These are phyloP conservation scores for Sinocyclocheilus anshuiensis DNA, from an alignment of 2,113 vertebrate species.

Conservation along the genomic window DNA sequence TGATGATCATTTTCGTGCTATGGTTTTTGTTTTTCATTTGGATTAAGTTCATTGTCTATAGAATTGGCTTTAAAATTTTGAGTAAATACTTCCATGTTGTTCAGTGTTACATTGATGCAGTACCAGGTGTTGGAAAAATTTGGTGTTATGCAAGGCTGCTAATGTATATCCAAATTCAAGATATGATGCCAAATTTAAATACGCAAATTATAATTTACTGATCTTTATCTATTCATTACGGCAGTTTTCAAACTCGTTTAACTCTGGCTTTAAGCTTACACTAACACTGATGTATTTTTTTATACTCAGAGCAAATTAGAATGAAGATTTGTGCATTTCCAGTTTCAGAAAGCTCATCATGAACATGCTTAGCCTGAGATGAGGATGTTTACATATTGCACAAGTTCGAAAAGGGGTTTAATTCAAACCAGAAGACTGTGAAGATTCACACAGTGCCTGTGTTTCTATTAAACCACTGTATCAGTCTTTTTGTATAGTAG, in stretches of 20 bases:
- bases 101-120: not conserved
- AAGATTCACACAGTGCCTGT: slow-evolving; percentile 4
- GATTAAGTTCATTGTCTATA: not conserved
- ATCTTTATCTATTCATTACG: not conserved
- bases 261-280: not conserved
- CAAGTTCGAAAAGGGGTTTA: not conserved
- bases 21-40: not conserved
- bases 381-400: slow-evolving; percentile 32
- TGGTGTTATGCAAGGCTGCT: not conserved
- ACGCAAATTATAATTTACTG: not conserved
- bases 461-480: not conserved
- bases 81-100: not conserved
- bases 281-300: not conserved
- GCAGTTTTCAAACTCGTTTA: not conserved
- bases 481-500: not conserved
- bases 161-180: not conserved
- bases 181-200: not conserved
- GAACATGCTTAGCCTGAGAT: not conserved
- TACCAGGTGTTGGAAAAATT: not conserved
- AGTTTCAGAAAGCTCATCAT: not conserved
- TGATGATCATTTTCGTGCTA: not conserved
- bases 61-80: not conserved
- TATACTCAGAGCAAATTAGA: not conserved
- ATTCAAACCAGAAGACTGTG: slow-evolving; percentile 28
- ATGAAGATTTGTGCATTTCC: not conserved